Conservation (phyloP, 1,140 invertebrate genomes). For the Pseudomyrmex cubaensis region DNA sequence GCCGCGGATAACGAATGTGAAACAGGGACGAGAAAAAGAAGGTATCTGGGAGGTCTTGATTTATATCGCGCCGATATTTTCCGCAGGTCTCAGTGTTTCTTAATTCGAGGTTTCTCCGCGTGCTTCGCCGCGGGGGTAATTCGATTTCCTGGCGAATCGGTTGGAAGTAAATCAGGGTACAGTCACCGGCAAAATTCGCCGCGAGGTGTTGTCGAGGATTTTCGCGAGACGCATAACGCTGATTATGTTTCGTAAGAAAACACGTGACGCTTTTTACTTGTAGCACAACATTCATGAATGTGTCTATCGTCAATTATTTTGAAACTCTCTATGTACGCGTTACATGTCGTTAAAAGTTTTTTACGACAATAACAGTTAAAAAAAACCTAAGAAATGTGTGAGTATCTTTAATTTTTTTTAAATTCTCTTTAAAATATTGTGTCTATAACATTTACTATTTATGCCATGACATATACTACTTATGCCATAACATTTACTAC, state of each 20-base stretch:
- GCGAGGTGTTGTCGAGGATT: constrained; percentile 55
- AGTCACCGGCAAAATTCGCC: constrained; percentile 76
- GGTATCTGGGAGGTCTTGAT: constrained; percentile 80
- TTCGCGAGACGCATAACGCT: constrained; percentile 46
- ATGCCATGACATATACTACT: no score
- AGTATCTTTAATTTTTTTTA: no score
- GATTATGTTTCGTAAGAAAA: constrained; percentile 13
- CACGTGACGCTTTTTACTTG: background rate
- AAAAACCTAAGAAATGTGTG: no score
- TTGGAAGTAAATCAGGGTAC: constrained; percentile 83
- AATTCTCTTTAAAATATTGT: no score
- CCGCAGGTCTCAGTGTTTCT: constrained; percentile 84
- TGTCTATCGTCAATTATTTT: background rate
- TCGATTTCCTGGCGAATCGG: constrained; percentile 82
- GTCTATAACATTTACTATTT: no score
- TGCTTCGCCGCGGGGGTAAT: constrained; percentile 78
- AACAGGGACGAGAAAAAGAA: constrained; percentile 76
- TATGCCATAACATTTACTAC: no score
- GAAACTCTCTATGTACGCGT: no score
- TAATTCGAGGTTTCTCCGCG: constrained; percentile 82
- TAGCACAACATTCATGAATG: background rate
- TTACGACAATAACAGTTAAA: background rate
- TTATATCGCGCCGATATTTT: constrained; percentile 84
- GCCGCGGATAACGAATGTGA: constrained; percentile 66
- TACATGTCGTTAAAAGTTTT: background rate